These are phyloP conservation scores for Copidosoma floridanum DNA, from an alignment of 1,140 invertebrate genomes.

Conservation along the genomic window DNA sequence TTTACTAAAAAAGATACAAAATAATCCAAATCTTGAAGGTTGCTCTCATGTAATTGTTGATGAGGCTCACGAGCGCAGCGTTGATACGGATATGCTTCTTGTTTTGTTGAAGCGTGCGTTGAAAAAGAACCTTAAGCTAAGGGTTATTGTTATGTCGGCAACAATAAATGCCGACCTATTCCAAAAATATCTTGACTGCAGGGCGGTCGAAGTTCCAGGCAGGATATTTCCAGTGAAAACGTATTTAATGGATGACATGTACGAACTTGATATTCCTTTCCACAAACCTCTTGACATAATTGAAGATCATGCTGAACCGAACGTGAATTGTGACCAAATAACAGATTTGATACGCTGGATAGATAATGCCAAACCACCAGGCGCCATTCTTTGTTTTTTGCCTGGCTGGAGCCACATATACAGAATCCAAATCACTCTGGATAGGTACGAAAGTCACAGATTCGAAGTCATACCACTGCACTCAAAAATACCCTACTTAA, in stretches of 20 bases:
- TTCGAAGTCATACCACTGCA: slow-evolving; percentile 64
- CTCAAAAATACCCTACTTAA: slow-evolving; percentile 67
- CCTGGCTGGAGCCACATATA: slow-evolving; percentile 64
- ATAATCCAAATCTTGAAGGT: slow-evolving; percentile 52
- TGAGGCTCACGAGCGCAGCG: slow-evolving; percentile 73
- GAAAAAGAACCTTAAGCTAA: slow-evolving; percentile 52
- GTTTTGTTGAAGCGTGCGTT: slow-evolving; percentile 58
- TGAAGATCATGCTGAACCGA: slow-evolving; percentile 15
- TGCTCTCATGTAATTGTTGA: slow-evolving; percentile 74
- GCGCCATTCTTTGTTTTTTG: slow-evolving; percentile 66
- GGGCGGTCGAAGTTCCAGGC: slow-evolving; percentile 55
- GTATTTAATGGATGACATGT: slow-evolving; percentile 58
- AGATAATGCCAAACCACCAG: slow-evolving; percentile 50
- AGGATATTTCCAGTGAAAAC: slow-evolving; percentile 61
- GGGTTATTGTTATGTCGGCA: slow-evolving; percentile 83
- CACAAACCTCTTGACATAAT: neutral
- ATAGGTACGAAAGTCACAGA: neutral
- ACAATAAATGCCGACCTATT: slow-evolving; percentile 76
- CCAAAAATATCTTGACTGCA: slow-evolving; percentile 68
- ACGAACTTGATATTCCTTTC: slow-evolving; percentile 8
- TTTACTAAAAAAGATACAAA: slow-evolving; percentile 67
- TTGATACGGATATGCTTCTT: slow-evolving; percentile 66
- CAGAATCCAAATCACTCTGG: slow-evolving; percentile 25
- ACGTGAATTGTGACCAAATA: slow-evolving; percentile 32
- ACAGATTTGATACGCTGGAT: slow-evolving; percentile 49